Base-by-base conservation (phyloP, 1,140 invertebrate genomes). In the Papilio xuthus region DNA sequence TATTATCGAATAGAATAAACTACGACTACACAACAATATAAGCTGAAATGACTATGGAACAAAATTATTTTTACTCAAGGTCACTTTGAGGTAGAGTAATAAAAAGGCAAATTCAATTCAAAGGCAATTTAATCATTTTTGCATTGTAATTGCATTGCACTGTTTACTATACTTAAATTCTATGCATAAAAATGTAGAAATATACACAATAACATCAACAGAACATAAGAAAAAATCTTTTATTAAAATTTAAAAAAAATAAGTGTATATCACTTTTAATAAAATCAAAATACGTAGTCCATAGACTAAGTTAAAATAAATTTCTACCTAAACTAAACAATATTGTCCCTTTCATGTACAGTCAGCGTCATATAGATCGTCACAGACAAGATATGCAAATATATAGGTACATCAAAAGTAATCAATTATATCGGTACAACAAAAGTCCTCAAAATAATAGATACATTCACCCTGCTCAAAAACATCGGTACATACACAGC, bases 101-200 rank as follows among this genome's bases (percentile, higher is more conserved):
- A 18, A 44, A 78, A 56, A 56, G 23, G 78, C 32, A 13, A 53
- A 80, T 53, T 47, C 53, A 32, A 18, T 78, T 26, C 74, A 75
- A 80, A 56, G 78, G 83, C 69, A 85, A 82, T 47, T 83, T 80
- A 72, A 83, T 80, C 80, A 20, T 67, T 70, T 47, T 84, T 88
- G 88, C 88, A 90, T 89, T 91, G 88, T 89, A 88, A 91, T 90
- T 89, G 86, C 89, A 91, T 89, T 89, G 86, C 88, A 83, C 74
- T 72, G 56, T 26, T 74, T 74, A 76, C 69, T 60, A 76, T n/a
- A 67, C 60, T 63, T 67, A 67, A 56, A 20, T 15, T 67, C 23
- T 67, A 60, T 47, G 18, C 4, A 56, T 8, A 50, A 53, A 44
- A 63, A 28, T 42, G 67, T 32, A 74, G 10, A 74, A 42, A 73